Evolutionary conservation across 2,113 vertebrate species (phyloP), one percentile per base, ranked within the genome.

Genomic region (Halcyon senegalensis): DNA sequence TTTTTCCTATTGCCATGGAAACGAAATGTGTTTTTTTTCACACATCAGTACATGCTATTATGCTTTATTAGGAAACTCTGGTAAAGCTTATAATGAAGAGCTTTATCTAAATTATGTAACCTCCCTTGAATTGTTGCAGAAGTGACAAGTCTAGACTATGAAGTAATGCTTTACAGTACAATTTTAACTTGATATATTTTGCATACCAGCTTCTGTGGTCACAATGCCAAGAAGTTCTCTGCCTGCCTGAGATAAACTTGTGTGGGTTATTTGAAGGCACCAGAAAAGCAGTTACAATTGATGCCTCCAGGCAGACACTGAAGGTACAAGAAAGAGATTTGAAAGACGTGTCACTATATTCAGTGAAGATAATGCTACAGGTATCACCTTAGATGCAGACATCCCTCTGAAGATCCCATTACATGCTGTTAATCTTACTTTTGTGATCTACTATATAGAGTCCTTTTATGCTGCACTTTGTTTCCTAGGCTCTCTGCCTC

Each of bases 1-100:
- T 74, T 69, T 95, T 84, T 75, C 31, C 24, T 84, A 44, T 87
- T 95, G 86, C 67, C 89, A 92, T 88, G 94, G 90, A 93, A 97
- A 96, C 46, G 0, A 86, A 93, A 35, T 84, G 6, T 48, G 76
- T 95, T 84, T 85, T 28, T 28, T 2, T 14, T 10, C 3, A 55
- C 35, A 63, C 37, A 69, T 77, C 78, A 74, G 55, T 69, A 18
- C 17, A 39, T 86, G n/a, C 41, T 79, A 74, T 95, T 96, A 79
- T 87, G 28, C 37, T 83, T 93, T 84, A 86, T 95, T 96, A 85
- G 79, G 92, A 82, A 95, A 92, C 48, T 85, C 77, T 84, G 46
- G 51, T 83, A 92, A 70, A 83, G n/a, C 64, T 90, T 87, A 55
- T 50, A 88, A 56, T 56, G 67, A 90, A 87, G 44, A 89, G 53